Percentiles rank a stretch among this genome's conserved stretches.
Conservation (phyloP, 2,797 vertebrate genomes). For the Podarcis lilfordi region DNA sequence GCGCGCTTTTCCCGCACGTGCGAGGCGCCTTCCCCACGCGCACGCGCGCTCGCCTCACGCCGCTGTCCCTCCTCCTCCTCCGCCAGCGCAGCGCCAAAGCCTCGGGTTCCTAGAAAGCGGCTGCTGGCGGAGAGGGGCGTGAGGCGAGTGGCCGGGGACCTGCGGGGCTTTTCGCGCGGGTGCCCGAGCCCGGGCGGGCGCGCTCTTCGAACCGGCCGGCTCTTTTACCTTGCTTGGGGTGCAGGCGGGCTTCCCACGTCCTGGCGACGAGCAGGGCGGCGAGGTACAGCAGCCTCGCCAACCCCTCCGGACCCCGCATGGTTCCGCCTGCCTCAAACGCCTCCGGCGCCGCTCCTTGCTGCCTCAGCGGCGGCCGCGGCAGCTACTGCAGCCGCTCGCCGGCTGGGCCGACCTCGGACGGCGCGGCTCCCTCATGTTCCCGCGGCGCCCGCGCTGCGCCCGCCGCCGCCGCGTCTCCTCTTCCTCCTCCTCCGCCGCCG, state of each 20-base stretch:
- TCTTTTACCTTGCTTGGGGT: constrained; percentile 90
- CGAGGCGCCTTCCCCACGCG: constrained; percentile 1
- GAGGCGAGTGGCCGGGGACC: neutral
- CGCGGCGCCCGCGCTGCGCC: neutral
- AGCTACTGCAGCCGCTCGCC: constrained; percentile 44
- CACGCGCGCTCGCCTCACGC: neutral
- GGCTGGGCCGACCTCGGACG: constrained; percentile 10
- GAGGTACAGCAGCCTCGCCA: constrained; percentile 87
- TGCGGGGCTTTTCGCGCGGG: neutral
- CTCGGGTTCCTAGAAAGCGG: neutral
- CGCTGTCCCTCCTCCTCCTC: neutral
- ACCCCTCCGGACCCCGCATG: constrained; percentile 88
- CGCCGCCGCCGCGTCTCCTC: neutral
- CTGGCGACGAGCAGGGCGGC: constrained; percentile 83
- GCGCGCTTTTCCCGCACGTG: neutral
- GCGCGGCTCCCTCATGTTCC: constrained; percentile 42
- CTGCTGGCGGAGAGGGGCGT: neutral
- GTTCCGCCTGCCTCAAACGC: constrained; percentile 71
- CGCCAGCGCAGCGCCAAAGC: neutral
- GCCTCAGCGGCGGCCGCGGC: constrained; percentile 54
- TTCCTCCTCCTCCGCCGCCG: neutral
- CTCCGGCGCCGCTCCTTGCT: constrained; percentile 66
- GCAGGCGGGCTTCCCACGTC: constrained; percentile 83
- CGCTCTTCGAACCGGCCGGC: neutral
- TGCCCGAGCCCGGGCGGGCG: too few species aligned